Conservation (phyloP, 2,888 invertebrate genomes). For the Auanema sp. region DNA sequence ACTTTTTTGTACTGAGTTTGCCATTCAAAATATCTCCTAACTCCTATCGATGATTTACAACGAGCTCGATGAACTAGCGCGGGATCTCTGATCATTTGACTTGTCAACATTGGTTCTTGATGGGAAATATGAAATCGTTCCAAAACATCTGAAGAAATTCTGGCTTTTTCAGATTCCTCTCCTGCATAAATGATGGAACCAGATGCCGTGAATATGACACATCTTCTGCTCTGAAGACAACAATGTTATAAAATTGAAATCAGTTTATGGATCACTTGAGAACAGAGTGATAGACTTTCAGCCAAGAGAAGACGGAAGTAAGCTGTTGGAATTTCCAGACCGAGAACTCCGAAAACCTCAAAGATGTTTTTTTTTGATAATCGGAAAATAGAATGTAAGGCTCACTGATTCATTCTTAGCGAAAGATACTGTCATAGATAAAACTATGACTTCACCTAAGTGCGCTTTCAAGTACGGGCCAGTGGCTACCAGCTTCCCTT, state of each 20-base stretch:
- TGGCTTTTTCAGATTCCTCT: constrained; percentile 5
- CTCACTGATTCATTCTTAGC: constrained; percentile 1
- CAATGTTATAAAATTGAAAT: neutral
- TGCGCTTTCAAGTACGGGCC: constrained; percentile 13
- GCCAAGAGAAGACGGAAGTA: constrained; percentile 9
- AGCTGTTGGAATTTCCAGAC: constrained; percentile 13
- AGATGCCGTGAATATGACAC: constrained; percentile 18
- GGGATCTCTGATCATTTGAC: constrained; percentile 15
- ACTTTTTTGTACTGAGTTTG: constrained; percentile 17
- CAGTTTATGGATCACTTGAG: neutral
- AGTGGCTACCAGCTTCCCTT: constrained; percentile 13
- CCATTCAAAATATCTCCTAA: constrained; percentile 20
- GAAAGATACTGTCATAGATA: constrained; percentile 14
- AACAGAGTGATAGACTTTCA: constrained; percentile 7
- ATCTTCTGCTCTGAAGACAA: constrained; percentile 10
- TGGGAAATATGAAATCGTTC: constrained; percentile 23
- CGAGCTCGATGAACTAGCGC: constrained; percentile 15
- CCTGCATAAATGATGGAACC: constrained; percentile 17
- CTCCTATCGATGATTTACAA: constrained; percentile 9
- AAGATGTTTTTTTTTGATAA: too few relatives aligned
- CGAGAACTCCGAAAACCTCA: constrained; percentile 17
- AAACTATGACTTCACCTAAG: constrained; percentile 19
- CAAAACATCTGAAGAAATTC: constrained; percentile 15
- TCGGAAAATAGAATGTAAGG: too few relatives aligned
- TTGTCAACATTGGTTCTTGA: constrained; percentile 18